Conservation (phyloP, 2,113 vertebrate genomes). For the Gopherus evgoodei region DNA sequence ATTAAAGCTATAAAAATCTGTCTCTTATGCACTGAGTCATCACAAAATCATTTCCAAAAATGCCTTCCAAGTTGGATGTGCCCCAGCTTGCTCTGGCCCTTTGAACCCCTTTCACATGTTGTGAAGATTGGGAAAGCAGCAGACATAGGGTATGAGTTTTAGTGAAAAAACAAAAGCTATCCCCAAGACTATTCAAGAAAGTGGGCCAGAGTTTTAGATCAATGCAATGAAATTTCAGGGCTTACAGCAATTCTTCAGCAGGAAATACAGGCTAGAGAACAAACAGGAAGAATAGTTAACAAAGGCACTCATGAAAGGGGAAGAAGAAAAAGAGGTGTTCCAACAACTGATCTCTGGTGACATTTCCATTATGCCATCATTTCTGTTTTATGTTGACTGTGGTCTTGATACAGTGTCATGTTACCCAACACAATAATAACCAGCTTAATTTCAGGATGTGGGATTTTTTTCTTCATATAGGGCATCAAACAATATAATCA, state of each 20-base stretch:
- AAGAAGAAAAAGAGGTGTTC: not conserved
- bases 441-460: not conserved
- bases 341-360: not conserved
- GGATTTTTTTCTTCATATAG: not conserved
- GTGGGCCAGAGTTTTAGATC: not conserved
- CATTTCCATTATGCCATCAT: not conserved
- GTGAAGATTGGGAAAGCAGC: not conserved
- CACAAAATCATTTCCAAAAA: not conserved
- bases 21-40: not conserved
- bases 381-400: not conserved
- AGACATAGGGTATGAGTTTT: not conserved
- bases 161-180: not conserved
- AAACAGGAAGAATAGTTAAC: not conserved
- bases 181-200: not conserved
- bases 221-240: not conserved
- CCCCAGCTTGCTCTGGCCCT: not conserved
- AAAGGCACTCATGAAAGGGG: not conserved
- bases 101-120: not conserved
- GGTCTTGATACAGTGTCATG: not conserved
- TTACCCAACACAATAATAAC: not conserved
- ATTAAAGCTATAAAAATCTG: not conserved
- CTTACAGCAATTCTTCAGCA: not conserved
- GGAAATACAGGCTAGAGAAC: not conserved
- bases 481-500: not conserved
- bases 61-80: not conserved